Evolutionary conservation across 1,140 invertebrate species (phyloP).

Genomic region (Polypedilum pembai): DNA sequence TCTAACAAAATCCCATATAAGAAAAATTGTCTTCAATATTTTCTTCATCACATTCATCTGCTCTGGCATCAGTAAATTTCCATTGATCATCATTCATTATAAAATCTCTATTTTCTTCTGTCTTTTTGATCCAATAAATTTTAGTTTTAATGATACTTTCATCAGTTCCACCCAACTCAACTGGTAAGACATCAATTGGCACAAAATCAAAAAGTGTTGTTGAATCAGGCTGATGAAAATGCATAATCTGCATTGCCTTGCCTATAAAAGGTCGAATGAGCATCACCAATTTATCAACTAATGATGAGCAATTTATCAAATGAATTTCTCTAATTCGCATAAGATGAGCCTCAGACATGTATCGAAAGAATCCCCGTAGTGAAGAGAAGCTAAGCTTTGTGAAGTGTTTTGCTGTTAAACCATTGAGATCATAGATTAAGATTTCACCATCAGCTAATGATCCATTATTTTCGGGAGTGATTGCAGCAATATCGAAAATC

Average conservation of each 20-base stretch:
- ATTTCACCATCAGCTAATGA: slow-evolving; percentile 53
- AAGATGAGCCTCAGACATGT: background rate
- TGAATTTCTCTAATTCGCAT: background rate
- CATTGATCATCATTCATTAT: no score
- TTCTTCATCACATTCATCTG: no score
- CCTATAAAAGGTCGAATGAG: background rate
- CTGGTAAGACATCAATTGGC: background rate
- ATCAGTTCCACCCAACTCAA: background rate
- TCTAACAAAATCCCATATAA: no score
- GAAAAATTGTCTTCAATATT: no score
- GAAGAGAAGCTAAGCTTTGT: slow-evolving; percentile 53
- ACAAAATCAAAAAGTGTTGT: slow-evolving; percentile 6
- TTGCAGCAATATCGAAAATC: slow-evolving; percentile 57
- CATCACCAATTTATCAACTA: background rate
- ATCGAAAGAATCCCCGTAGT: slow-evolving; percentile 42
- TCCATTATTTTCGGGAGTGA: slow-evolving; percentile 45
- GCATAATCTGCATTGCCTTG: background rate
- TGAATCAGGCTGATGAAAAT: background rate
- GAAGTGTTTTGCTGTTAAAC: slow-evolving; percentile 54
- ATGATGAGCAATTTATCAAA: background rate
- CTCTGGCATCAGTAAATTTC: no score
- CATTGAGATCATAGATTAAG: slow-evolving; percentile 61
- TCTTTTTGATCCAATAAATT: no score
- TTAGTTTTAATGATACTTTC: background rate
- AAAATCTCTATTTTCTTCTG: no score